Evolutionary conservation across 2,113 vertebrate genomes (phyloP), one percentile per base, ranked within the genome.

Genomic region (Aleadryas rufinucha): DNA sequence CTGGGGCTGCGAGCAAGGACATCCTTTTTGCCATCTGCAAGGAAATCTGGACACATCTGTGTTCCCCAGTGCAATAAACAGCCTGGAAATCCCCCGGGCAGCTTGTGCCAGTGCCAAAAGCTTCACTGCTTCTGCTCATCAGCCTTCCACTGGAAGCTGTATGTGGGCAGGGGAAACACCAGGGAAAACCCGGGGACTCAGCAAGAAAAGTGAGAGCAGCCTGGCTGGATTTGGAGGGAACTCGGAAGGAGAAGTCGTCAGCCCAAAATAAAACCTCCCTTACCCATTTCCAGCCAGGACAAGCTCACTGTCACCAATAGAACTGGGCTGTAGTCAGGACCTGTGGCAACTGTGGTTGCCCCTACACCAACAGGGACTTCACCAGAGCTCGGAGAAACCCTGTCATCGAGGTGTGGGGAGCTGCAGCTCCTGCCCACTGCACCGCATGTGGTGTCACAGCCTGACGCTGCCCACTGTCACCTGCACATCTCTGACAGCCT

Each of bases 371-470:
- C 60, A 47, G 30, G 16, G 54, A 49, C 37, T 83, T 65, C 44
- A 42, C 39, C 82, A 39, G 47, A 50, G 11, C 39, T 54, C 0
- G 0, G 53, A 10, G 8, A 70, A 66, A 42, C 5, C 5, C 37
- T 19, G 37, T 14, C 63, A 28, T 2, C 0, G 0, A 47, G 44
- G 10, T 10, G 44, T 2, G 2, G 14, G 26, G 11, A 66, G 81
- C 76, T 70, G 54, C 0, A 0, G 30, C 41, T 82, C 14, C 59
- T 45, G 65, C 56, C 35, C 4, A 2, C 72, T 59, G 42, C 68
- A 42, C 17, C 1, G 0, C 2, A 0, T 20, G 23, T 1, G 2
- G 39, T 41, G 13, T 22, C 11, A 4, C 66, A 52, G 50, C n/a
- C 59, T 3, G 12, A 26, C 17, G 1, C 70, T 75, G 44, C 19